These are phyloP conservation scores for Enteromius anoplus DNA, from an alignment of 2,797 vertebrate genomes.

Conservation along the genomic window DNA sequence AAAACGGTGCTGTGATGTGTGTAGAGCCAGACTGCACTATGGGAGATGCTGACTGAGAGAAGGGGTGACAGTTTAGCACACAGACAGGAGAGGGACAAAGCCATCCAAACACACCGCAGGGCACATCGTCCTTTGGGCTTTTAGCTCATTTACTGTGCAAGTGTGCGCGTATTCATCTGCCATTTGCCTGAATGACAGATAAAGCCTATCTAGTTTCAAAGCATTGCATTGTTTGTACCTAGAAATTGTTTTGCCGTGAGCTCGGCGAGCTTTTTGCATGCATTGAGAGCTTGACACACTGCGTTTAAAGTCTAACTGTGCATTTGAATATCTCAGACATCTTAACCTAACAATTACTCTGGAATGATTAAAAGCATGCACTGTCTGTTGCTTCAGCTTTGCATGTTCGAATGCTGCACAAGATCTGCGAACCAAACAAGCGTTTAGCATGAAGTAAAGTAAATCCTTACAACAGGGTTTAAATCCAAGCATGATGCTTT, in stretches of 20 bases:
- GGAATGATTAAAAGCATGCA: background rate
- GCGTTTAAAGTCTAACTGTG: background rate
- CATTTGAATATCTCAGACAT: slow-evolving; percentile 9
- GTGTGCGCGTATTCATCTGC: slow-evolving; percentile 3
- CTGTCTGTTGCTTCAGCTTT: background rate
- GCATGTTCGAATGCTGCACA: background rate
- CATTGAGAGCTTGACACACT: slow-evolving; percentile 13
- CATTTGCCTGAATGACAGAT: slow-evolving; percentile 15
- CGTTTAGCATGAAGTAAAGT: background rate
- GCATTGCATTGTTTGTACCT: background rate
- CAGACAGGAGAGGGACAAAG: slow-evolving; percentile 28
- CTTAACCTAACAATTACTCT: slow-evolving; percentile 1
- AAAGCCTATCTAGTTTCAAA: slow-evolving; percentile 13
- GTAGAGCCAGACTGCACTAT: slow-evolving; percentile 37
- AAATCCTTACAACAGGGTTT: slow-evolving; percentile 18
- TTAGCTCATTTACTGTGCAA: background rate
- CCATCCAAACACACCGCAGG: slow-evolving; percentile 42
- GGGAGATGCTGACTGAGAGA: slow-evolving; percentile 34
- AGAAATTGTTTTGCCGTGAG: background rate
- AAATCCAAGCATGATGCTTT: slow-evolving; percentile 11
- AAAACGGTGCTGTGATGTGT: slow-evolving; percentile 12
- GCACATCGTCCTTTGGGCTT: slow-evolving; percentile 19
- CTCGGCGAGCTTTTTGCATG: background rate
- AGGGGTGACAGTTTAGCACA: slow-evolving; percentile 54
- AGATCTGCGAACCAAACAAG: background rate